Evolutionary conservation across 37 sponge, comb jelly and placozoan genomes (phyloP).

Genomic region (Ianthella basta): DNA sequence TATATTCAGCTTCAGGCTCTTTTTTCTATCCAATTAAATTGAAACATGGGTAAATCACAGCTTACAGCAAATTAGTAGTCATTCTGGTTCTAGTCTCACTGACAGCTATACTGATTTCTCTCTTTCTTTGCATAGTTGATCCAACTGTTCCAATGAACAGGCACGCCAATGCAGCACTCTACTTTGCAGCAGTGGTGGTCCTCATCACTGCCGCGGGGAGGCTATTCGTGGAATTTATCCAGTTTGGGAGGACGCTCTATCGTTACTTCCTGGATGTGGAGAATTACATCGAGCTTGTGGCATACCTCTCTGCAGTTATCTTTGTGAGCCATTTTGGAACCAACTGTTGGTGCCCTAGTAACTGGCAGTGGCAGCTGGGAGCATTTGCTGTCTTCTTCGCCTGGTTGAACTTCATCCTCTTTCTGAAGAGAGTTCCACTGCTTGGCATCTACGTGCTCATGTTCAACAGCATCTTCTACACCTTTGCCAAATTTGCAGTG

Average conservation of each 20-base stretch:
- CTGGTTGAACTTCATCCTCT: slow-evolving; percentile 88
- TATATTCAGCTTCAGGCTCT: no score
- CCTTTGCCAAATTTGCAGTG: slow-evolving; percentile 78
- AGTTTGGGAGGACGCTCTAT: not conserved
- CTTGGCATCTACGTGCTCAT: slow-evolving; percentile 95
- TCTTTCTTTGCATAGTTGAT: slow-evolving; percentile 4
- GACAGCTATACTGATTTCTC: no score
- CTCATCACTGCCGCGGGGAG: not conserved
- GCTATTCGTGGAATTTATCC: not conserved
- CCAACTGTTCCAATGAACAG: slow-evolving; percentile 7
- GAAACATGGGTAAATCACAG: no score
- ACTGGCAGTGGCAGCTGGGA: slow-evolving; percentile 91
- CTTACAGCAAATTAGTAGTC: no score
- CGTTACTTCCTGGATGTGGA: slow-evolving; percentile 57
- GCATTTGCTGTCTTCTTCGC: slow-evolving; percentile 77
- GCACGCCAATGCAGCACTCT: not conserved
- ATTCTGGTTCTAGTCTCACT: no score
- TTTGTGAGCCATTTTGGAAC: slow-evolving; percentile 50
- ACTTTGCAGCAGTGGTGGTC: not conserved
- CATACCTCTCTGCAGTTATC: slow-evolving; percentile 45
- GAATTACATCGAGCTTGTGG: slow-evolving; percentile 61
- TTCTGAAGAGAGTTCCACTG: slow-evolving; percentile 76
- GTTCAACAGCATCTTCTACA: slow-evolving; percentile 90
- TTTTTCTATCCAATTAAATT: no score
- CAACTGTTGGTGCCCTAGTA: slow-evolving; percentile 39